These are phyloP conservation scores for Psephotus haematonotus DNA, from an alignment of 2,113 vertebrate species.

Conservation along the genomic window DNA sequence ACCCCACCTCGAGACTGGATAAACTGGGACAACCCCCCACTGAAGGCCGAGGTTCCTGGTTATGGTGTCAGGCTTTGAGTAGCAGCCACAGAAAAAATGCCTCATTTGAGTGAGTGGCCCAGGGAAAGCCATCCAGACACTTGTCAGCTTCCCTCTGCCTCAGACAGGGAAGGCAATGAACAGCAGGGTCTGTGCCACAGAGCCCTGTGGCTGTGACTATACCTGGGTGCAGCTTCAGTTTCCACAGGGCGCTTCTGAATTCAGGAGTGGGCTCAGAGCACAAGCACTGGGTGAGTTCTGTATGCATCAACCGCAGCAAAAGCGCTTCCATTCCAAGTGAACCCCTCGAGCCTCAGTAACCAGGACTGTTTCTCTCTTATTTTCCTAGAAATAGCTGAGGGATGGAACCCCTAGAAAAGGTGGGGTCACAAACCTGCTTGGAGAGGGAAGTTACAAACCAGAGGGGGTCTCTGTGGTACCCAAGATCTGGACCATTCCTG, in stretches of 20 bases:
- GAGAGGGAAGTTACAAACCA: background rate
- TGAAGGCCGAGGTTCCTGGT: background rate
- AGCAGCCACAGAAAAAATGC: background rate
- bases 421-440: background rate
- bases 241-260: background rate
- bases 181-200: background rate
- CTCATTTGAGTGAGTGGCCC: background rate
- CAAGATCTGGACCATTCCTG: background rate
- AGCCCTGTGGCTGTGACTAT: background rate
- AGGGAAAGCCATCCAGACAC: background rate
- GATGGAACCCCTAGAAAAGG: background rate
- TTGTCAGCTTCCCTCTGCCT: background rate
- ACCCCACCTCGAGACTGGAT: background rate
- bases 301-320: background rate
- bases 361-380: background rate
- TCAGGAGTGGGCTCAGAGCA: background rate
- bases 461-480: background rate
- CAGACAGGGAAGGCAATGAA: background rate
- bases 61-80: background rate
- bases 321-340: fast-evolving
- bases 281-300: background rate
- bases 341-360: background rate
- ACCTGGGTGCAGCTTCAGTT: background rate
- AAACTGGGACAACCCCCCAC: background rate
- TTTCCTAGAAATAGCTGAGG: background rate